phyloP scores from a whole-genome alignment of 1,140 invertebrate genomes.

The Drosophila virilis region DNA sequence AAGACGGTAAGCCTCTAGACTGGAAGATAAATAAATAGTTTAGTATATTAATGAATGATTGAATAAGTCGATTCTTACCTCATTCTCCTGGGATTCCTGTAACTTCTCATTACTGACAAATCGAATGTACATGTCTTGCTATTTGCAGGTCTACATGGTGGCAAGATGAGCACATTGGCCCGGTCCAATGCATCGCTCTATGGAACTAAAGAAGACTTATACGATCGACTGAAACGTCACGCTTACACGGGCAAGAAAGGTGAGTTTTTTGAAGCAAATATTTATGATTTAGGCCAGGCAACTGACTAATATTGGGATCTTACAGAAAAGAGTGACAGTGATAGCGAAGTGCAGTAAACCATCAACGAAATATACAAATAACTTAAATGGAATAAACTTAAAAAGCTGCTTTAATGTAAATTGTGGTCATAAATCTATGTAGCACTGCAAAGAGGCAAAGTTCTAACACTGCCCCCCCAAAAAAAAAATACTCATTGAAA shows the following conservation, averaged over 20 bases:
- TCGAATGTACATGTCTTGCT: neutral
- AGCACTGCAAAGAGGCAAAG: constrained; percentile 50
- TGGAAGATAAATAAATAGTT: no score
- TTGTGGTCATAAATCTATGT: constrained; percentile 71
- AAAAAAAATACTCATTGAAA: constrained; percentile 52
- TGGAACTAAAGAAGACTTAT: constrained; percentile 97
- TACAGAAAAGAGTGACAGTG: constrained; percentile 96
- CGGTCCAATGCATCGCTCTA: constrained; percentile 97
- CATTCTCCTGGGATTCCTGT: no score
- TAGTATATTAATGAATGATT: no score
- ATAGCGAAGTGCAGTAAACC: constrained; percentile 93
- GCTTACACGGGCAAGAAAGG: constrained; percentile 98
- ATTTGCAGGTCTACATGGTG: constrained; percentile 65
- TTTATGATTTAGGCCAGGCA: neutral
- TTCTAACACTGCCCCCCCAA: constrained; percentile 56
- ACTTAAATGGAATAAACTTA: constrained; percentile 43
- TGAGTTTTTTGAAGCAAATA: constrained; percentile 77
- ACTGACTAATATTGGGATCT: constrained; percentile 41
- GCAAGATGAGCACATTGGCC: constrained; percentile 95
- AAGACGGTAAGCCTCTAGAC: constrained; percentile 89
- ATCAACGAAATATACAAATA: constrained; percentile 43
- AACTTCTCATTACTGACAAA: no score
- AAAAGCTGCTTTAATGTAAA: constrained; percentile 77
- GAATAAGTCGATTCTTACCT: no score
- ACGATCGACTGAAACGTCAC: constrained; percentile 97